A percentile compares a stretch with the other conserved stretches of the same genome.
These are phyloP conservation scores for Apis laboriosa DNA, from an alignment of 1,140 invertebrate species.

Conservation along the genomic window DNA sequence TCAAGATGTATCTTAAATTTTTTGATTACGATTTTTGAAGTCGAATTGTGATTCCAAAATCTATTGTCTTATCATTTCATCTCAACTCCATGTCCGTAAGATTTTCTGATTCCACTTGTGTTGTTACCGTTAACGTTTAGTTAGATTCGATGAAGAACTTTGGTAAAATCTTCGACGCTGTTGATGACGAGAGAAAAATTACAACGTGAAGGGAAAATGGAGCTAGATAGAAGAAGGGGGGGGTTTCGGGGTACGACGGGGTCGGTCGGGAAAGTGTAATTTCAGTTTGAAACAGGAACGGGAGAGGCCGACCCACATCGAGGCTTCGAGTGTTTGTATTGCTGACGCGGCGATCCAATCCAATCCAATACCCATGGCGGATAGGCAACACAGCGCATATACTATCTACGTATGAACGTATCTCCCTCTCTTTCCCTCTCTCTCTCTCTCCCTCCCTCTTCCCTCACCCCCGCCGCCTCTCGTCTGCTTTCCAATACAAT, in stretches of 20 bases:
- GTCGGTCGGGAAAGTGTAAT: conserved; percentile 78
- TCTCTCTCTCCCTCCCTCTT: not conserved
- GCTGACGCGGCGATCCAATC: conserved; percentile 81
- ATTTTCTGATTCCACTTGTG: not conserved
- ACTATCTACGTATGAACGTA: conserved; percentile 52
- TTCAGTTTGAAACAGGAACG: conserved; percentile 80
- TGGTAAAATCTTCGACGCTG: not conserved
- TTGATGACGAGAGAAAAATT: conserved; percentile 58
- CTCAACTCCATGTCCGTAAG: not conserved
- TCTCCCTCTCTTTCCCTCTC: conserved; percentile 29
- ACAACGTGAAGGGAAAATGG: conserved; percentile 30
- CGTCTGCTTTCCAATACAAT: conserved; percentile 55
- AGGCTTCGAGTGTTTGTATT: conserved; percentile 80
- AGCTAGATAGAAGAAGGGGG: conserved; percentile 12
- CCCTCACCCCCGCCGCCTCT: not conserved
- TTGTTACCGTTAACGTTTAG: not conserved
- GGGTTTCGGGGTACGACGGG: conserved; percentile 47
- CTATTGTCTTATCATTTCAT: not conserved
- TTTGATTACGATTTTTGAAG: not conserved
- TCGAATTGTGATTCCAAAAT: not conserved
- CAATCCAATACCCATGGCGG: conserved; percentile 77
- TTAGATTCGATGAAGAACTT: not conserved
- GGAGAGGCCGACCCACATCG: conserved; percentile 75
- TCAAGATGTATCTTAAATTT: too few relatives aligned
- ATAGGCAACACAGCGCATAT: conserved; percentile 60